A percentile compares a stretch with the other conserved stretches of the same genome.
These are phyloP conservation scores for Bos taurus DNA, from an alignment of 2,113 vertebrate species.

Conservation along the genomic window ARS-UCD2.0 NC_037330.1:56817001-56817500, in stretches of 20 bases:
- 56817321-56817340: not conserved
- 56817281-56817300: not conserved
- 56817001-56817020: not conserved
- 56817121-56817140: not conserved
- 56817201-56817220: not conserved
- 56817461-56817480: not conserved
- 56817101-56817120: not conserved
- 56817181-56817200: not conserved
- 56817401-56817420: not conserved
- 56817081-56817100: not conserved
- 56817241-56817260: not conserved
- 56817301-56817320: not conserved
- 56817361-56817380: not conserved
- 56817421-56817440: not conserved
- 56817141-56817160: not conserved
- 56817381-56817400: not conserved
- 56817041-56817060: not conserved
- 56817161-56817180: not conserved
- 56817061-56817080: not conserved
- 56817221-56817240: not conserved
- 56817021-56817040: not conserved
- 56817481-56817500: not conserved
- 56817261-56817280: not conserved
- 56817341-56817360: not conserved
- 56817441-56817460: not conserved